Percentiles rank a stretch among this genome's conserved stretches.
Evolutionary conservation across 1,140 invertebrate species (phyloP).

Genomic region (Diorhabda sublineata): DNA sequence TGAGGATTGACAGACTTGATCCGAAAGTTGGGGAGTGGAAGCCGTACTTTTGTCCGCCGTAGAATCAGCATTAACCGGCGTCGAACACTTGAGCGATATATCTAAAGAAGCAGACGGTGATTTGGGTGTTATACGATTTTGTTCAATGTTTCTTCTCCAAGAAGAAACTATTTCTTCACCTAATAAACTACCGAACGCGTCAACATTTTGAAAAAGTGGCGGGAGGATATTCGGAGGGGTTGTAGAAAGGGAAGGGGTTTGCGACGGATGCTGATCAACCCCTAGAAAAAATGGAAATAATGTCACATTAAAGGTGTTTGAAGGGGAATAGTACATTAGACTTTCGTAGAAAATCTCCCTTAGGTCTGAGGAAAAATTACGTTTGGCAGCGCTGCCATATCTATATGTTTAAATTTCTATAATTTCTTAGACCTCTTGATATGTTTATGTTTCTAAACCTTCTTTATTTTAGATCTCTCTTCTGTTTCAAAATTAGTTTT

Average conservation of each 20-base stretch:
- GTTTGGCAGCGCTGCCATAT: no score
- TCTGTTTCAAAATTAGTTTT: no score
- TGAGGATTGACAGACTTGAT: conserved; percentile 31
- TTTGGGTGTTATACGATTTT: conserved; percentile 49
- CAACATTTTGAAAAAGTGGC: conserved; percentile 63
- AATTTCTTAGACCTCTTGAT: no score
- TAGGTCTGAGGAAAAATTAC: no score
- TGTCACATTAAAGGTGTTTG: background rate
- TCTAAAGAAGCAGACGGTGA: conserved; percentile 26
- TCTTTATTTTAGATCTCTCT: no score
- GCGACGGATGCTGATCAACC: conserved; percentile 43
- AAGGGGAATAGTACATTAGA: no score
- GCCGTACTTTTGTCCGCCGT: conserved; percentile 44
- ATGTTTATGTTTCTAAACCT: no score
- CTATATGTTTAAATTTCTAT: no score
- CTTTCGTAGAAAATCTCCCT: no score
- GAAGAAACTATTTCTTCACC: conserved; percentile 75
- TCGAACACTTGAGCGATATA: conserved; percentile 38
- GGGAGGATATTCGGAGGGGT: conserved; percentile 52
- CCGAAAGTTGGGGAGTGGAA: conserved; percentile 42
- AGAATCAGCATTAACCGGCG: conserved; percentile 43
- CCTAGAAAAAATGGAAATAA: conserved; percentile 39
- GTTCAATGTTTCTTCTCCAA: conserved; percentile 68
- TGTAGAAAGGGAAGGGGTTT: conserved; percentile 28
- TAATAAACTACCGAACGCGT: conserved; percentile 65